Evolutionary conservation across 2,113 vertebrate species (phyloP).

Genomic region (Elgaria multicarinata): DNA sequence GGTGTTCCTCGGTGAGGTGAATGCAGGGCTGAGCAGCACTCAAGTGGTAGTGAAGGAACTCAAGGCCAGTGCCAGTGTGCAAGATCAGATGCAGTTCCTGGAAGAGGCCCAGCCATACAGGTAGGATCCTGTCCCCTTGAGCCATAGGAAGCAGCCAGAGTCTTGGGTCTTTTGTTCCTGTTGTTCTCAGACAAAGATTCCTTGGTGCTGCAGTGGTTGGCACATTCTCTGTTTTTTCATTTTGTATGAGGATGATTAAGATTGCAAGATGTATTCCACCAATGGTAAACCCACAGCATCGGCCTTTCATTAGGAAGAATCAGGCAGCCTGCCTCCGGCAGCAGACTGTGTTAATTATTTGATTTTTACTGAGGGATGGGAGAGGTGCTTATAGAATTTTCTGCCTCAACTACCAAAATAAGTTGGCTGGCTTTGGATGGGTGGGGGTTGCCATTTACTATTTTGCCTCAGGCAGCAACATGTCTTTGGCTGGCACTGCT

Average conservation of each 20-base stretch:
- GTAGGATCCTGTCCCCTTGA: conserved; percentile 64
- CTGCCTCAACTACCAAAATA: not conserved
- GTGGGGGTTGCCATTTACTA: not conserved
- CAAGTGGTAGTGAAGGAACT: conserved; percentile 97
- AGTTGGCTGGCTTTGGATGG: not conserved
- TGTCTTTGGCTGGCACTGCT: not conserved
- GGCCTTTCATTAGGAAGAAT: not conserved
- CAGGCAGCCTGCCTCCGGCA: not conserved
- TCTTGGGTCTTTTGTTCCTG: not conserved
- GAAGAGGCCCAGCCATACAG: conserved; percentile 91
- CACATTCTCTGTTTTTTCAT: no score
- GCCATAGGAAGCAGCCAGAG: not conserved
- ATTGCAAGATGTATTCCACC: not conserved
- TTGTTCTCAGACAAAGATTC: not conserved
- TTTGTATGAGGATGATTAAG: not conserved
- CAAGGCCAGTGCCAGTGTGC: conserved; percentile 85
- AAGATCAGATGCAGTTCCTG: conserved; percentile 94
- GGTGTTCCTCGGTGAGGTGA: conserved; percentile 95
- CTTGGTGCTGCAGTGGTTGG: not conserved
- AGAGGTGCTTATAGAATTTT: not conserved
- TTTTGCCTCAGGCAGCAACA: not conserved
- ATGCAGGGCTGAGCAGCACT: conserved; percentile 82
- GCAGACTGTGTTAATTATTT: not conserved
- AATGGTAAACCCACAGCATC: not conserved
- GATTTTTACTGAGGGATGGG: not conserved